Evolutionary conservation across 2,113 vertebrate species (phyloP).

Genomic region (Hyla sarda): DNA sequence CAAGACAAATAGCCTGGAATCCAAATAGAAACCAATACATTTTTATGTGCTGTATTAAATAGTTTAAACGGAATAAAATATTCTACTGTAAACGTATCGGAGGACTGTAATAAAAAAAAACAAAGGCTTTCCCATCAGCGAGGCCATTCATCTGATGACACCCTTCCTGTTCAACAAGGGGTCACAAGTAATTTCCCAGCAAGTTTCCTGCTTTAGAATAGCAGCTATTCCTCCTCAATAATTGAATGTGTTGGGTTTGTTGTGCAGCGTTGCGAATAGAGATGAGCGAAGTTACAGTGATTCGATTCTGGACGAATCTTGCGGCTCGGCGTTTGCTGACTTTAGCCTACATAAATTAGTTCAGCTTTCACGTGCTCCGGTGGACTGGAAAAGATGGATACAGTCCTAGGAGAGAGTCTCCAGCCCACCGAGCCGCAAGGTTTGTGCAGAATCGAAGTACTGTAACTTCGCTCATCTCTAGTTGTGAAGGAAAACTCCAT

Average conservation of each 20-base stretch:
- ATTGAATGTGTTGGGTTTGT: not conserved
- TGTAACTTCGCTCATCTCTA: too few relatives aligned
- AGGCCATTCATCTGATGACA: constrained; percentile 36
- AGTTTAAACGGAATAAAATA: not conserved
- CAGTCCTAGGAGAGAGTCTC: too few relatives aligned
- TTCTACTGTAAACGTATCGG: constrained; percentile 10
- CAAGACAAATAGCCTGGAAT: not conserved
- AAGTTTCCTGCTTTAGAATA: constrained; percentile 30
- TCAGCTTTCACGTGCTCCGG: too few relatives aligned
- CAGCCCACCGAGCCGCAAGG: too few relatives aligned
- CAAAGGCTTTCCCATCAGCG: constrained; percentile 38
- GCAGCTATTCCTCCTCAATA: too few relatives aligned
- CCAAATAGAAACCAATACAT: not conserved
- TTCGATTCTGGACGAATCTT: too few relatives aligned
- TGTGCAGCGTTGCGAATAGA: not conserved
- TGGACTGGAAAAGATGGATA: too few relatives aligned
- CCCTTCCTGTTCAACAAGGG: constrained; percentile 47
- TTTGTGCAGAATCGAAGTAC: too few relatives aligned
- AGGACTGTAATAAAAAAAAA: not conserved
- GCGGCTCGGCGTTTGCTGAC: too few relatives aligned
- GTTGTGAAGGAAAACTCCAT: not conserved
- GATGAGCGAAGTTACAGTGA: too few relatives aligned
- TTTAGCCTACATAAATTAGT: too few relatives aligned
- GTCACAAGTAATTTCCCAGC: constrained; percentile 44
- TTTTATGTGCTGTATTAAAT: not conserved